These are phyloP conservation scores for Euproctis similis DNA, from an alignment of 2,888 invertebrate genomes.

Conservation along the genomic window DNA sequence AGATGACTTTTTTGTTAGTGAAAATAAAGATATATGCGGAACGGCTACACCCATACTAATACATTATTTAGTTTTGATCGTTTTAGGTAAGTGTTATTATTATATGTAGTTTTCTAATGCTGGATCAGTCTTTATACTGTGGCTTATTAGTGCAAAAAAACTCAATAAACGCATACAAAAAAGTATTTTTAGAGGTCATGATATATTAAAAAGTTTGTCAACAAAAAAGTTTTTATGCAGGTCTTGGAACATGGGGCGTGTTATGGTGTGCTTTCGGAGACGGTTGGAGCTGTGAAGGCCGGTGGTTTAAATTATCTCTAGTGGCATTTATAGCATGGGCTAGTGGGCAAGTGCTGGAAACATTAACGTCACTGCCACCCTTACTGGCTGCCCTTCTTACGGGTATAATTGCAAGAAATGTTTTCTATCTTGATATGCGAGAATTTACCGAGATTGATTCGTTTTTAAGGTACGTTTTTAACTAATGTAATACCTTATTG, in stretches of 20 bases:
- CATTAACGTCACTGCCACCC: constrained; percentile 48
- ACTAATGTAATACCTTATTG: too few relatives aligned
- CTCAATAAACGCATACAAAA: too few relatives aligned
- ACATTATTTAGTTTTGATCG: constrained; percentile 27
- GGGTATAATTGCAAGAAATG: constrained; percentile 53
- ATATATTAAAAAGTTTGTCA: too few relatives aligned
- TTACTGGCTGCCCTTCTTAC: constrained; percentile 50
- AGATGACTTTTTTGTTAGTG: constrained; percentile 11
- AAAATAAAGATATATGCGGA: constrained; percentile 18
- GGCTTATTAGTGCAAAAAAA: too few relatives aligned
- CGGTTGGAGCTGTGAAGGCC: constrained; percentile 49
- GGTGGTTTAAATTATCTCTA: constrained; percentile 43
- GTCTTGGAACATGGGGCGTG: constrained; percentile 47
- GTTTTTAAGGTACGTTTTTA: constrained; percentile 46
- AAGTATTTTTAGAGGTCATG: too few relatives aligned
- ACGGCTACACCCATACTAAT: constrained; percentile 16
- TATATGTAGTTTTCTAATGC: too few relatives aligned
- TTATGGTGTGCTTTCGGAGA: constrained; percentile 50
- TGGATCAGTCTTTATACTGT: too few relatives aligned
- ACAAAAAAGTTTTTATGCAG: constrained; percentile 22
- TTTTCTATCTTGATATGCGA: constrained; percentile 55
- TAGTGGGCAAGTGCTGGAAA: constrained; percentile 41
- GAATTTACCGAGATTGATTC: constrained; percentile 45
- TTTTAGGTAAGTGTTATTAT: constrained; percentile 42
- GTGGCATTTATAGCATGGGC: constrained; percentile 49